phyloP scores from a whole-genome alignment of 2,888 invertebrate species.

The Epirrita christyi region DNA sequence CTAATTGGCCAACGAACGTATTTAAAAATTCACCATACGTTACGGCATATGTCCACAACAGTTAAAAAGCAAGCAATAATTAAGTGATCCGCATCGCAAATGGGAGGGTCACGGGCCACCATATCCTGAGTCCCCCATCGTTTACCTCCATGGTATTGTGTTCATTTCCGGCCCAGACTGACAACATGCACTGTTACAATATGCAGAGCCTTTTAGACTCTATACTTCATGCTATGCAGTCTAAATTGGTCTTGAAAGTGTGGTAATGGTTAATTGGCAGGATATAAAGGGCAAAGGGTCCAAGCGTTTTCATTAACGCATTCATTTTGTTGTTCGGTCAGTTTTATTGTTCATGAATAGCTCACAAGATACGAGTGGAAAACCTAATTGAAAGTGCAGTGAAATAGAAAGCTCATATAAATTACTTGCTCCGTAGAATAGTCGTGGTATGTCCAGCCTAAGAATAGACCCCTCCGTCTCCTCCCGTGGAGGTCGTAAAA shows the following conservation, averaged over 20 bases:
- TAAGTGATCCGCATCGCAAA: slow-evolving; percentile 44
- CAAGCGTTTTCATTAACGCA: slow-evolving; percentile 38
- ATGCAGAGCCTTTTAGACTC: slow-evolving; percentile 16
- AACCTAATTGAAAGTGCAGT: slow-evolving; percentile 15
- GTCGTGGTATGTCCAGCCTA: no score
- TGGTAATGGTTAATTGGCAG: slow-evolving; percentile 29
- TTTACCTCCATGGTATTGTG: slow-evolving; percentile 47
- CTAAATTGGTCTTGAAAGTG: background rate
- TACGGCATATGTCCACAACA: slow-evolving; percentile 20
- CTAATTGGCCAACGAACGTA: background rate
- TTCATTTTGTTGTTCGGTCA: slow-evolving; percentile 33
- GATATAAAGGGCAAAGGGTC: slow-evolving; percentile 35
- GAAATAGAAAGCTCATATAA: slow-evolving; percentile 14
- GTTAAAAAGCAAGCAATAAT: slow-evolving; percentile 44
- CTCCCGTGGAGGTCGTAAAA: no score
- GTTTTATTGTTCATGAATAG: slow-evolving; percentile 35
- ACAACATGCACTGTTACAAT: slow-evolving; percentile 22
- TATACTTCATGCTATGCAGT: background rate
- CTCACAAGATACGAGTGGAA: slow-evolving; percentile 13
- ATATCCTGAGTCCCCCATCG: slow-evolving; percentile 51
- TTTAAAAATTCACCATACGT: slow-evolving; percentile 3
- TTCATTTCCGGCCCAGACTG: slow-evolving; percentile 48
- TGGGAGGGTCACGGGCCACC: slow-evolving; percentile 52
- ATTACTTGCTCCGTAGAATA: no score
- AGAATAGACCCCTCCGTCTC: no score